These are phyloP conservation scores for Lanius ludovicianus DNA, from an alignment of 2,113 vertebrate genomes.

Conservation along the genomic window DNA sequence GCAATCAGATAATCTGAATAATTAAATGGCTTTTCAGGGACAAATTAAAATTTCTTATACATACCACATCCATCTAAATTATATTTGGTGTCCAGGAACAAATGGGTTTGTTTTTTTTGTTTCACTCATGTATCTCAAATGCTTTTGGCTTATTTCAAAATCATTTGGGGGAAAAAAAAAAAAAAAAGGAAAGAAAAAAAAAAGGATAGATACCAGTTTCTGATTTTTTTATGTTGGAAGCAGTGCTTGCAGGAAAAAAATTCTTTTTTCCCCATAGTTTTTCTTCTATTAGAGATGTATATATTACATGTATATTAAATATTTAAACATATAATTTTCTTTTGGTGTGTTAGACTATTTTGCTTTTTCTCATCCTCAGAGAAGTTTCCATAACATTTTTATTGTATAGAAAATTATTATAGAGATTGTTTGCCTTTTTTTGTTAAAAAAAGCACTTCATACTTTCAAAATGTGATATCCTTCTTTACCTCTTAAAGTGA, in stretches of 20 bases:
- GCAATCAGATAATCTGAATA: constrained; percentile 55
- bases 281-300: not conserved
- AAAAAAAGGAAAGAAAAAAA: not conserved
- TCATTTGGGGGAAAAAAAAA: not conserved
- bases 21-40: constrained; percentile 62
- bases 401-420: not conserved
- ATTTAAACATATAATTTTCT: not conserved
- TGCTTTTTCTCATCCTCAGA: not conserved
- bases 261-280: not conserved
- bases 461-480: not conserved
- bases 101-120: not conserved
- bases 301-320: not conserved
- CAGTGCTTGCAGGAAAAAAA: not conserved
- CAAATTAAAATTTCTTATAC: constrained; percentile 44
- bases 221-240: not conserved
- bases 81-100: not conserved
- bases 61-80: not conserved
- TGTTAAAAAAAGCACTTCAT: not conserved
- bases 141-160: not conserved
- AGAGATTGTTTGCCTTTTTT: not conserved
- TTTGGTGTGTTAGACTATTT: not conserved
- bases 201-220: not conserved
- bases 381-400: not conserved
- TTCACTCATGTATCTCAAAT: not conserved
- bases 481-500: not conserved